Conservation (phyloP, 2,888 invertebrate species). For the Netelia virgata region DNA sequence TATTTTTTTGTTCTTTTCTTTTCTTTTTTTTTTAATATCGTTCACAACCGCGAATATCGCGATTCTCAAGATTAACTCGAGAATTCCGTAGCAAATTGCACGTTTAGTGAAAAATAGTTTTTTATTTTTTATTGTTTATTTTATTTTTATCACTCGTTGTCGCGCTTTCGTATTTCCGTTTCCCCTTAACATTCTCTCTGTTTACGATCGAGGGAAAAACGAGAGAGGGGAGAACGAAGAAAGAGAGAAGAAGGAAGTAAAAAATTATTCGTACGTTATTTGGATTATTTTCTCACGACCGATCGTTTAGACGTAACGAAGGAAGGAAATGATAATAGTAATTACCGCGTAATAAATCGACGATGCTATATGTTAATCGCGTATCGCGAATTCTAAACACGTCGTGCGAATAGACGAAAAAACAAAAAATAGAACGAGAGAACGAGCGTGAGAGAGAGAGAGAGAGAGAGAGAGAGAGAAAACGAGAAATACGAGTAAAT, state of each 20-base stretch:
- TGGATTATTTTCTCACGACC: conserved; percentile 24
- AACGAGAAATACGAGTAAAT: conserved; percentile 42
- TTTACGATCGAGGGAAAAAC: neutral
- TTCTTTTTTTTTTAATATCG: neutral
- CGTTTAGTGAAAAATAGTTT: neutral
- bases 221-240: neutral
- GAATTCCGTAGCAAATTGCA: neutral
- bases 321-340: conserved; percentile 15
- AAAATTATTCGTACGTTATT: conserved; percentile 13
- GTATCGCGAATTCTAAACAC: conserved; percentile 48
- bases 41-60: conserved; percentile 1
- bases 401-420: conserved; percentile 53
- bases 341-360: conserved; percentile 1
- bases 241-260: neutral
- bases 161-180: neutral
- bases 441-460: conserved; percentile 10
- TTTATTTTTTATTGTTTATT: neutral
- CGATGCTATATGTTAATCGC: conserved; percentile 6
- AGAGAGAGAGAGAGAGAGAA: conserved; percentile 16
- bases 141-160: conserved; percentile 7
- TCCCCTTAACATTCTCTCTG: neutral
- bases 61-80: neutral
- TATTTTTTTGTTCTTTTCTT: neutral
- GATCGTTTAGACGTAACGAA: conserved; percentile 45
- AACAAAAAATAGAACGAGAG: conserved; percentile 6